A percentile compares a stretch with the other conserved stretches of the same genome.
phyloP scores from a whole-genome alignment of 2,797 vertebrate species.

The Sphenopsis melanotis region DNA sequence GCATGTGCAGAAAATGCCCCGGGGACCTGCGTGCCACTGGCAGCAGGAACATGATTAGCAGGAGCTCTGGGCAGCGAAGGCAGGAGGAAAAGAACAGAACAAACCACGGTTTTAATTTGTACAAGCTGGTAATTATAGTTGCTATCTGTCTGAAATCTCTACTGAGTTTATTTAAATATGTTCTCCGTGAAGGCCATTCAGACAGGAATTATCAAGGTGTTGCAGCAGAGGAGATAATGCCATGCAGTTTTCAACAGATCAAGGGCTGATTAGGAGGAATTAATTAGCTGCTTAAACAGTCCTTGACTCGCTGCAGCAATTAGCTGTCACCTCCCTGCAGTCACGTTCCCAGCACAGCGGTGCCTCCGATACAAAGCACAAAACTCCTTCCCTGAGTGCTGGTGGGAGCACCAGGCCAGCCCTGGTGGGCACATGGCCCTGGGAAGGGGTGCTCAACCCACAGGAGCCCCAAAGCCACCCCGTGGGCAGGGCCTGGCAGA shows the following conservation, averaged over 20 bases:
- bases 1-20: constrained; percentile 7
- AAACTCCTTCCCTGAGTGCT: neutral
- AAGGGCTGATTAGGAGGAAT: constrained; percentile 68
- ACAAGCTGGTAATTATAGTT: constrained; percentile 70
- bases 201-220: constrained; percentile 66
- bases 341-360: neutral
- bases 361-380: neutral
- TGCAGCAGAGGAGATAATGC: constrained; percentile 65
- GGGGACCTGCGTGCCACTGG: constrained; percentile 16
- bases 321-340: constrained; percentile 26
- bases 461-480: neutral
- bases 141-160: constrained; percentile 67
- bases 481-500: accelerated
- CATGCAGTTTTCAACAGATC: constrained; percentile 54
- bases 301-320: constrained; percentile 61
- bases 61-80: constrained; percentile 52
- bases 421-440: neutral
- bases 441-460: neutral
- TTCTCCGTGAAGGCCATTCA: constrained; percentile 59
- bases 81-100: constrained; percentile 53
- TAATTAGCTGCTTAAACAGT: constrained; percentile 70
- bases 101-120: constrained; percentile 71
- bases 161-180: constrained; percentile 72
- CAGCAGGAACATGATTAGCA: constrained; percentile 49
- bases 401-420: neutral